Percentiles rank a stretch among this genome's conserved stretches.
Conservation (phyloP, 35 echinoderm and acorn worm genomes). For the Hemicentrotus pulcherrimus region DNA sequence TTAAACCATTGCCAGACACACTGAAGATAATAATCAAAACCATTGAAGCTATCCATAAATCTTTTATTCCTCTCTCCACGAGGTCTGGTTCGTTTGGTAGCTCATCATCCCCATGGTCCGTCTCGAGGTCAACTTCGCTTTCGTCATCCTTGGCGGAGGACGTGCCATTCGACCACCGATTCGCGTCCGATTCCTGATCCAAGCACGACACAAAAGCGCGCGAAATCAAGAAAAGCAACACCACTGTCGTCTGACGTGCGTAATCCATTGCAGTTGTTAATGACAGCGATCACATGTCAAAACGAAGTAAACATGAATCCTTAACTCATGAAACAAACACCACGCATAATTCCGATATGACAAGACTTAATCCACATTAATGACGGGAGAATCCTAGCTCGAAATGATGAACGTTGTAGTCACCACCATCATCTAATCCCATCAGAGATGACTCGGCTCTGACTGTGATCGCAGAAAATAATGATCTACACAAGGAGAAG, state of each 20-base stretch:
- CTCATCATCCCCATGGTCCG: slow-evolving; percentile 5
- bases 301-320: background rate
- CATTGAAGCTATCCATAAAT: slow-evolving; percentile 81
- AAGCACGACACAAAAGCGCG: slow-evolving; percentile 23
- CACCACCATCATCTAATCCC: background rate
- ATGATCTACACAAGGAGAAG: background rate
- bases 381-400: background rate
- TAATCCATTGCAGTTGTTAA: background rate
- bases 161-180: background rate
- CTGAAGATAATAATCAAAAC: slow-evolving; percentile 78
- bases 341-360: background rate
- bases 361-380: background rate
- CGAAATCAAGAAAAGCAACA: slow-evolving; percentile 28
- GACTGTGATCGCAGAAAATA: background rate
- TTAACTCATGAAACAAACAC: background rate
- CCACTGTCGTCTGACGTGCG: background rate
- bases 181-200: slow-evolving; percentile 9
- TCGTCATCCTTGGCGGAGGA: background rate
- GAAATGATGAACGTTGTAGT: background rate
- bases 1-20: slow-evolving; percentile 76
- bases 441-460: background rate
- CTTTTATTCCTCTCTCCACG: slow-evolving; percentile 49
- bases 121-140: background rate
- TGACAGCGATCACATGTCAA: background rate
- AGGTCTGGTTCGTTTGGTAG: slow-evolving; percentile 28